A percentile compares a stretch with the other conserved stretches of the same genome.
Conservation (phyloP, 92 coral and sea anemone genomes). For the Siderastrea siderea region DNA sequence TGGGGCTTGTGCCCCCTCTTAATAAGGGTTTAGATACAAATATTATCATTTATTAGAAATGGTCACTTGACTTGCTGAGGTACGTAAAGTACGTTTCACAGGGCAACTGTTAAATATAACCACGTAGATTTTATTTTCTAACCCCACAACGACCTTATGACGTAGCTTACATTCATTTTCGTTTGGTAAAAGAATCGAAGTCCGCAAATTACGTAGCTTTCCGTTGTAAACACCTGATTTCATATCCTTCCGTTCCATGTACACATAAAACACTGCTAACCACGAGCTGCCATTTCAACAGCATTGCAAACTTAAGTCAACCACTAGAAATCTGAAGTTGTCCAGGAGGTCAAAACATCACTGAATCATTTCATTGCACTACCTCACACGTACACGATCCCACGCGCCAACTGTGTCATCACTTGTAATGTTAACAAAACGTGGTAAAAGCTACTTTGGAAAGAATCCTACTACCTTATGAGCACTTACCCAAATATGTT, state of each 20-base stretch:
- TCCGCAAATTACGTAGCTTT: too few species aligned
- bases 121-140: too few species aligned
- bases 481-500: background rate
- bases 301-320: background rate
- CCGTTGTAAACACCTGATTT: background rate
- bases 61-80: too few species aligned
- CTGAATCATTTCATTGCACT: background rate
- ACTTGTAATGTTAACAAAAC: background rate
- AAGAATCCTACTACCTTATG: background rate
- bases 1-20: too few species aligned
- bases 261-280: background rate
- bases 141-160: too few species aligned
- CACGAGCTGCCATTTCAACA: background rate
- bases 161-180: too few species aligned
- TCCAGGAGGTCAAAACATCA: background rate
- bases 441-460: background rate
- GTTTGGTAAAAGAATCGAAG: too few species aligned
- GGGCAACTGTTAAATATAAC: too few species aligned
- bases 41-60: too few species aligned
- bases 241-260: background rate
- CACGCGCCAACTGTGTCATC: conserved; percentile 7
- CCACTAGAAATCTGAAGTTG: background rate
- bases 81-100: too few species aligned
- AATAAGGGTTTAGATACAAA: too few species aligned
- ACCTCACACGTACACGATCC: background rate